Percentiles rank a stretch among this genome's conserved stretches.
phyloP scores from a whole-genome alignment of 2,797 vertebrate species.

The Amblyopsis hoosieri region DNA sequence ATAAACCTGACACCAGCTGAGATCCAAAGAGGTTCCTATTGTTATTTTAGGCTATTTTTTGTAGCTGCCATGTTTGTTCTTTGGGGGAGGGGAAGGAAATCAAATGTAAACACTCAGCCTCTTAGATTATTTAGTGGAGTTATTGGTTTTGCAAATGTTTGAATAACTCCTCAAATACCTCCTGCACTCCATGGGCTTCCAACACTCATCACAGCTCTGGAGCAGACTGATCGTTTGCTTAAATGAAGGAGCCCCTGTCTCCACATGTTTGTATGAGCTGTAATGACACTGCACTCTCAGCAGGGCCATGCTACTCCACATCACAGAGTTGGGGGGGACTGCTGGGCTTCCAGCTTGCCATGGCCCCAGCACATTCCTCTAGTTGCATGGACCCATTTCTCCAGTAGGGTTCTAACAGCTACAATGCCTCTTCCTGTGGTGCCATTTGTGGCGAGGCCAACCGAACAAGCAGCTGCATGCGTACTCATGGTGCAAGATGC shows the following conservation, averaged over 20 bases:
- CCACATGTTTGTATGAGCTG: constrained; percentile 88
- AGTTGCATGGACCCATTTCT: constrained; percentile 91
- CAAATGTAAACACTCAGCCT: constrained; percentile 79
- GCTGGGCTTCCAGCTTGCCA: constrained; percentile 88
- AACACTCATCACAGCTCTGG: constrained; percentile 88
- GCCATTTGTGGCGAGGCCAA: constrained; percentile 76
- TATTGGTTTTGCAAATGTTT: constrained; percentile 97
- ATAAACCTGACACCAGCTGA: constrained; percentile 56
- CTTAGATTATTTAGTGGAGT: constrained; percentile 95
- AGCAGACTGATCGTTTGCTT: constrained; percentile 96
- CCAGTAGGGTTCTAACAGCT: constrained; percentile 89
- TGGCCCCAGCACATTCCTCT: constrained; percentile 82
- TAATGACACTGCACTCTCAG: constrained; percentile 91
- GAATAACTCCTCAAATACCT: constrained; percentile 96
- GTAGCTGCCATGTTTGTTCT: constrained; percentile 48
- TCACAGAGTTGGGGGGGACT: constrained; percentile 82
- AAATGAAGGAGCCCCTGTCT: constrained; percentile 90
- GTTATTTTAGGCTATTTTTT: constrained; percentile 31
- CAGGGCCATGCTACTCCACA: constrained; percentile 87
- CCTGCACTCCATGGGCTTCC: constrained; percentile 88
- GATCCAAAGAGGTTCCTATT: constrained; percentile 53
- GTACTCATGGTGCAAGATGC: constrained; percentile 81
- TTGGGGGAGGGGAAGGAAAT: constrained; percentile 46
- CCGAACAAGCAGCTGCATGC: no score
- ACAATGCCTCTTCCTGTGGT: constrained; percentile 82